phyloP scores from a whole-genome alignment of 2,888 invertebrate genomes.

The Pollenia labialis region DNA sequence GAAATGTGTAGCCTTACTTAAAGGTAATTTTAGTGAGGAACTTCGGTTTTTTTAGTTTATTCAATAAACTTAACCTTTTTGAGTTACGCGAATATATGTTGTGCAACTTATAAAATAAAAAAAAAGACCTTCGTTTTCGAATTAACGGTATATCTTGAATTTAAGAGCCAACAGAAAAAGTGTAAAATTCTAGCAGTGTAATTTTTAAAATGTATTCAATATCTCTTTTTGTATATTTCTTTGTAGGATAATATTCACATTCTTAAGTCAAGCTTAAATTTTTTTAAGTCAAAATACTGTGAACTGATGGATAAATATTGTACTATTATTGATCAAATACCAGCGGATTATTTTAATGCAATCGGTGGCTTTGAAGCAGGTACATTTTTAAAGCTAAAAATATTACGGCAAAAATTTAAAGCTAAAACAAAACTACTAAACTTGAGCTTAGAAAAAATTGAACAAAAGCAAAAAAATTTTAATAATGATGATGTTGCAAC shows the following conservation, averaged over 20 bases:
- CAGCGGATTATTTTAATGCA: conserved; percentile 86
- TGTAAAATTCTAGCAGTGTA: too few species aligned
- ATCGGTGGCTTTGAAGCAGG: conserved; percentile 87
- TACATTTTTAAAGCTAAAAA: conserved; percentile 86
- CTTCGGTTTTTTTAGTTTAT: too few species aligned
- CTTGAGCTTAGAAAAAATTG: conserved; percentile 77
- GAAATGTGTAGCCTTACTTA: too few species aligned
- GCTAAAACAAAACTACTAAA: conserved; percentile 85
- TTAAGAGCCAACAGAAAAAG: too few species aligned
- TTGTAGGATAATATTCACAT: conserved; percentile 75
- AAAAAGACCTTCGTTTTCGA: too few species aligned
- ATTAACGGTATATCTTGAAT: too few species aligned
- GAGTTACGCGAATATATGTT: too few species aligned
- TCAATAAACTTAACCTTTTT: too few species aligned
- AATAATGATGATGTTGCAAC: conserved; percentile 65
- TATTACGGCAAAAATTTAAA: conserved; percentile 86
- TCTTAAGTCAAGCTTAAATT: conserved; percentile 76
- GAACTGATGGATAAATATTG: conserved; percentile 88
- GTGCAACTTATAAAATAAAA: too few species aligned
- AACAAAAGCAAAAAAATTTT: conserved; percentile 64
- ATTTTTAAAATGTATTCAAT: too few species aligned
- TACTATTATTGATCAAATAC: conserved; percentile 87
- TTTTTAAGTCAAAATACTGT: conserved; percentile 85
- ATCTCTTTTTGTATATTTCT: conserved; percentile 17
- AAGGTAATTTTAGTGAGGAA: too few species aligned